phyloP scores from a whole-genome alignment of 2,797 vertebrate genomes.

The Dendrocincla tyrannina region DNA sequence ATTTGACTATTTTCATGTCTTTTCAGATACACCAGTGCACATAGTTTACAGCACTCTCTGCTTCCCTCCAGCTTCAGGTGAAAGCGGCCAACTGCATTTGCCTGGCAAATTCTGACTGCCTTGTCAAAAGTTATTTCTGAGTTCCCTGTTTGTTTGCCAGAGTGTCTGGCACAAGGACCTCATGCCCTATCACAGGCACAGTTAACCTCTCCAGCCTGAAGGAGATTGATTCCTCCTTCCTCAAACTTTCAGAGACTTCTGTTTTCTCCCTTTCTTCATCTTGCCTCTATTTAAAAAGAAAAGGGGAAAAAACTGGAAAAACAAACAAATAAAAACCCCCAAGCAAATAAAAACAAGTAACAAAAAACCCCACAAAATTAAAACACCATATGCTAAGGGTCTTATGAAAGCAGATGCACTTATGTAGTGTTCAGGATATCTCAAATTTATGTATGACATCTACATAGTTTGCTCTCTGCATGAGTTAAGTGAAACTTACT shows the following conservation, averaged over 20 bases:
- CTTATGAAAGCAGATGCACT: neutral
- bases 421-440: neutral
- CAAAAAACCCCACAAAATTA: neutral
- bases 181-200: rapidly evolving
- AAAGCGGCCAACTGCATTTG: neutral
- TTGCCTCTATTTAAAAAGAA: neutral
- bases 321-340: no score
- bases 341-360: no score
- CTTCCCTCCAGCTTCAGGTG: neutral
- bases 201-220: neutral
- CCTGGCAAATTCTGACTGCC: neutral
- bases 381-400: neutral
- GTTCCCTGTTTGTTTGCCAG: neutral
- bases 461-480: neutral
- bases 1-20: rapidly evolving
- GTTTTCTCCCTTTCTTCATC: neutral
- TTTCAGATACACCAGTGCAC: neutral
- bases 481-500: neutral
- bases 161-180: neutral
- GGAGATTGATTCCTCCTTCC: neutral
- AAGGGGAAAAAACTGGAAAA: no score
- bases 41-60: neutral
- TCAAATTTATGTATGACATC: neutral
- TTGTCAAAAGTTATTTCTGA: neutral
- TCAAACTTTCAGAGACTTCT: neutral